phyloP scores from a whole-genome alignment of 1,140 invertebrate genomes.

The Plectrocnemia conspersa region DNA sequence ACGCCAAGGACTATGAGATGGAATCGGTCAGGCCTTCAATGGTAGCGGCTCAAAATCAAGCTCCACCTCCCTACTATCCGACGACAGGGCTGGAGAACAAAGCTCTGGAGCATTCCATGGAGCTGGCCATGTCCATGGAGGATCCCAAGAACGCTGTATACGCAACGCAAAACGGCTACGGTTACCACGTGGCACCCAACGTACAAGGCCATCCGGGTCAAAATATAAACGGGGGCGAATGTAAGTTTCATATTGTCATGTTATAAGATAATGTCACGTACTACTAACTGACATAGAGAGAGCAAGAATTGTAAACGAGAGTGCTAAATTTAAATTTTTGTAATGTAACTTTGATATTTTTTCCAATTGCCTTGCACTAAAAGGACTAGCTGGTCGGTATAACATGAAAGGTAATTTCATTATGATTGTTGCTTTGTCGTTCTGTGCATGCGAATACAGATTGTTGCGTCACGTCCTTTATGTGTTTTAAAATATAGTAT shows the following conservation, averaged over 20 bases:
- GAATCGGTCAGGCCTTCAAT: constrained; percentile 75
- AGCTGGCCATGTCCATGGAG: constrained; percentile 73
- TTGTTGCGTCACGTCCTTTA: too few species aligned
- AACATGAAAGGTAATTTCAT: constrained; percentile 45
- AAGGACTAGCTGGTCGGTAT: constrained; percentile 46
- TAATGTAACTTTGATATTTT: constrained; percentile 34
- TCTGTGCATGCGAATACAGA: constrained; percentile 34
- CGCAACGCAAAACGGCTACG: constrained; percentile 76
- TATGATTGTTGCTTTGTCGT: constrained; percentile 26
- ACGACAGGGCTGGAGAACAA: constrained; percentile 86
- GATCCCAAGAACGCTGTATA: constrained; percentile 77
- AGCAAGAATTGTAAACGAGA: too few species aligned
- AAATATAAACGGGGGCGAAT: constrained; percentile 69
- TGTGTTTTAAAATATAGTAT: too few species aligned
- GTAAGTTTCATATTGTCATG: constrained; percentile 58
- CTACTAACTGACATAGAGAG: too few species aligned
- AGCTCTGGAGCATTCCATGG: constrained; percentile 80
- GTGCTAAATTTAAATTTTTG: too few species aligned
- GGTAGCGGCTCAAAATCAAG: constrained; percentile 73
- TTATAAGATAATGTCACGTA: too few species aligned
- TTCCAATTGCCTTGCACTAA: constrained; percentile 41
- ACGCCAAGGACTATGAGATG: constrained; percentile 85
- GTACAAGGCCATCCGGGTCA: constrained; percentile 49
- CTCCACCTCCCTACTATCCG: constrained; percentile 79
- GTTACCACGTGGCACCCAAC: constrained; percentile 63